These are phyloP conservation scores for Eolophus roseicapilla DNA, from an alignment of 2,113 vertebrate genomes.

Conservation along the genomic window DNA sequence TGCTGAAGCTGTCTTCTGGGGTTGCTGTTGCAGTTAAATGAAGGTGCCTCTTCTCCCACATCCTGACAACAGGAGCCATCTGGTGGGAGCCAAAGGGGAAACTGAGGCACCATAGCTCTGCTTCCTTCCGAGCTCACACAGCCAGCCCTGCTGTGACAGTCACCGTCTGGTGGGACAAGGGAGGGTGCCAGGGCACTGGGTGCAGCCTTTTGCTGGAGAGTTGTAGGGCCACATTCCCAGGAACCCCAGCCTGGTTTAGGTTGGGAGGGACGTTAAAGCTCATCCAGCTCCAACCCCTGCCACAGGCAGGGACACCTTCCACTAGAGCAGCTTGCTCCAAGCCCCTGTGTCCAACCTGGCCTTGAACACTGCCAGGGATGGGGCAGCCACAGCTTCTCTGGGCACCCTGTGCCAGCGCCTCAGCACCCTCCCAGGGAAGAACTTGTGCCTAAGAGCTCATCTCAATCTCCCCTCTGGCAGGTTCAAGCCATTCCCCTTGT, in stretches of 20 bases:
- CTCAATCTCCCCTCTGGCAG: too few species aligned
- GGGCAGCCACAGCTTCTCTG: too few species aligned
- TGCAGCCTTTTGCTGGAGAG: not conserved
- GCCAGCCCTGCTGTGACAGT: not conserved
- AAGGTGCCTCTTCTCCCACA: not conserved
- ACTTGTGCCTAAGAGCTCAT: too few species aligned
- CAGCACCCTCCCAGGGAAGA: too few species aligned
- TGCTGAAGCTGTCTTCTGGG: not conserved
- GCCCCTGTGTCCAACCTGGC: too few species aligned
- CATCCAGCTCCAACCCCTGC: not conserved
- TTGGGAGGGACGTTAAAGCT: not conserved
- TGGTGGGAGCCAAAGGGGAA: not conserved
- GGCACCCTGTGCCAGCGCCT: too few species aligned
- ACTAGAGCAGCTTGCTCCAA: accelerated
- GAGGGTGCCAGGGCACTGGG: not conserved
- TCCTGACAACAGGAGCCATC: not conserved
- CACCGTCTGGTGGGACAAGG: not conserved
- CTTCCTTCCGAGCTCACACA: not conserved
- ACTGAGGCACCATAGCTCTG: not conserved
- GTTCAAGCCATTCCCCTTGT: too few species aligned
- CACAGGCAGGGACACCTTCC: not conserved
- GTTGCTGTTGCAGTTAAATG: not conserved
- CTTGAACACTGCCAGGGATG: too few species aligned
- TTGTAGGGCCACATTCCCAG: not conserved
- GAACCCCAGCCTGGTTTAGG: not conserved